Base-by-base conservation (phyloP, 1,140 invertebrate genomes). In the Drosophila miranda region DNA sequence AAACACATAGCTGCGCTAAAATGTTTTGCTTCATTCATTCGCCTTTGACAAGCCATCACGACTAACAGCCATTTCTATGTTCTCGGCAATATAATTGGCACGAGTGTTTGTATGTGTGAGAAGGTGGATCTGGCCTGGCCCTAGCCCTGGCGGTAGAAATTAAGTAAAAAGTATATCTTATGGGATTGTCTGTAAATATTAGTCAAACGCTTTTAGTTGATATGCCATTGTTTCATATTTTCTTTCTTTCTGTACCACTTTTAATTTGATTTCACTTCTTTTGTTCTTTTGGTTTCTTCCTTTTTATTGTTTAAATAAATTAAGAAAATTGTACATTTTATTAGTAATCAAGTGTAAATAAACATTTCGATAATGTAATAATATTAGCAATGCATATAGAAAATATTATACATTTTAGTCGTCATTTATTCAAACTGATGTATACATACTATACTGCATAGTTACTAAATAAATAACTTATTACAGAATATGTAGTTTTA, bases 401-500 rank as follows among this genome's bases (percentile, higher is more conserved):
- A 53, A 54, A 82, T 86, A 80, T 59, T 81, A 86, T 77, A 86
- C 70, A 86, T 68, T 75, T 72, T 82, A 87, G 70, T 66, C 58
- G 78, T 86, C 83, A 87, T 67, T 75, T 76, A 75, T 58, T 70
- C 34, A 69, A 70, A 76, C 66, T 87, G 82, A 87, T 87, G 72
- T 75, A 78, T 87, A 80, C 80, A 87, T 77, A 38, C 34, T 38
- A 38, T 38, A 63, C 71, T 75, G 78, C 66, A 59, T 87, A 88
- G 78, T 82, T 82, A 78, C 66, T 87, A 87, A 87, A 87, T 78
- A 87, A 87, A 87, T 86, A 87, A 86, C 79, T 83, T 84, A 86
- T 84, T 84, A 86, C 79, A 75, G 68, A 84, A 77, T 38, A 19
- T 19, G 19, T 19, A 57, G 16, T 68, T 68, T 52, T 44, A n/a